Base-by-base conservation (phyloP, 2,888 invertebrate genomes). In the Parascotia fuliginaria region DNA sequence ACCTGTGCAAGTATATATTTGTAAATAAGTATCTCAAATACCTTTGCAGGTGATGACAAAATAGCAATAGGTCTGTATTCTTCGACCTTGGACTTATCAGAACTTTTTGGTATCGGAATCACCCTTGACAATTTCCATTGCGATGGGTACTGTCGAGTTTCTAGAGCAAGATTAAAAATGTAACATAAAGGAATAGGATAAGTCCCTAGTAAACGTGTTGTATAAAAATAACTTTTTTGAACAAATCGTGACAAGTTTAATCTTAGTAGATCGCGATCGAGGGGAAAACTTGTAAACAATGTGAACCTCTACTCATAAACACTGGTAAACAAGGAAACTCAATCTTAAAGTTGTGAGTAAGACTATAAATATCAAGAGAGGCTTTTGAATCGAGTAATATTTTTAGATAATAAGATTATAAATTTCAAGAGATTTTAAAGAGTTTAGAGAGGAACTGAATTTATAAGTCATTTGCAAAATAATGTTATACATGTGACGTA, bases 211-310 rank as follows among this genome's bases (percentile, higher is more conserved):
- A 1, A 2, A 2, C 13, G 12, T n/a, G 14, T 15, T 9, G 13
- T 16, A n/a, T 16, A n/a, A 16, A 19, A 19, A 9, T 9, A 3
- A 16, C 12, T 6, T 73, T 73, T 70, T 55, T 54, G 48, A 39
- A 38, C 54, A 50, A 45, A 48, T 65, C 65, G 56, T 74, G 73
- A 74, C 74, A 70, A 64, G 45, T 69, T 73, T 74, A 79, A 77
- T 79, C 75, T 68, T 60, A 57, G 55, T 56, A 54, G 57, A 64
- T 68, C 55, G 34, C 44, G 56, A 65, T 67, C 49, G 41, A 29
- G 43, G 12, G 48, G 15, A 44, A 55, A 71, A 61, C 58, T 73
- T 61, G 33, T 41, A 55, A 73, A 69, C 57, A 51, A 63, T 59
- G 62, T 69, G 54, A 60, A 51, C 51, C 33, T 27, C 24, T 34